These are phyloP conservation scores for Anneissia japonica DNA, from an alignment of 35 echinoderm and acorn worm genomes.

Conservation along the genomic window DNA sequence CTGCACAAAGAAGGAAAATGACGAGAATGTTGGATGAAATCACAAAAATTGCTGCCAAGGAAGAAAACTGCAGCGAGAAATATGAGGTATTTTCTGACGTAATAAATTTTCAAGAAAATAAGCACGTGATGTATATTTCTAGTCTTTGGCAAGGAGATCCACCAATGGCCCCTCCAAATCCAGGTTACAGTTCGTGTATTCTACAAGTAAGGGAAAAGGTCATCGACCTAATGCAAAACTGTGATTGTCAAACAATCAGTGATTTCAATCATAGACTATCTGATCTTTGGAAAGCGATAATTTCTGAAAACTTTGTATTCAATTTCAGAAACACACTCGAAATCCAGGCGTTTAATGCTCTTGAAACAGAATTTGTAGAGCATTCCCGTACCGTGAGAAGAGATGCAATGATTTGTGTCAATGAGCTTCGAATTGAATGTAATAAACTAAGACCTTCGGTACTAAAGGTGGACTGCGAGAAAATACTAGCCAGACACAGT, in stretches of 20 bases:
- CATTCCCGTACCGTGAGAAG: too few relatives aligned
- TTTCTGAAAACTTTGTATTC: conserved; percentile 31
- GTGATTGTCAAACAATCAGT: neutral
- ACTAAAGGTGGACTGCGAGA: too few relatives aligned
- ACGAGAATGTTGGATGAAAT: neutral
- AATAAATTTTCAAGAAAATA: neutral
- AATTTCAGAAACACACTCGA: conserved; percentile 11
- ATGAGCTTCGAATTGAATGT: too few relatives aligned
- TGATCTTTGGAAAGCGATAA: conserved; percentile 29
- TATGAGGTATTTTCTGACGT: neutral
- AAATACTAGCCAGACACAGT: too few relatives aligned
- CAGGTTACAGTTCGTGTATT: conserved; percentile 10
- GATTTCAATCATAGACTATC: neutral
- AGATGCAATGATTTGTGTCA: too few relatives aligned
- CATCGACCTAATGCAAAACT: neutral
- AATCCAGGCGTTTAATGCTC: neutral
- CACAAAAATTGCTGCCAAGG: neutral
- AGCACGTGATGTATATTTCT: conserved; percentile 1
- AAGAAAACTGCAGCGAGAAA: neutral
- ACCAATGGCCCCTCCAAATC: conserved; percentile 7
- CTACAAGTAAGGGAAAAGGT: neutral
- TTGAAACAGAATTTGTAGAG: too few relatives aligned
- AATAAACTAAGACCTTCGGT: too few relatives aligned
- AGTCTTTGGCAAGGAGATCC: conserved; percentile 11
- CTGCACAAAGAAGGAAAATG: neutral